Evolutionary conservation across 2,888 invertebrate genomes (phyloP).

Genomic region (Laspeyria flexula): DNA sequence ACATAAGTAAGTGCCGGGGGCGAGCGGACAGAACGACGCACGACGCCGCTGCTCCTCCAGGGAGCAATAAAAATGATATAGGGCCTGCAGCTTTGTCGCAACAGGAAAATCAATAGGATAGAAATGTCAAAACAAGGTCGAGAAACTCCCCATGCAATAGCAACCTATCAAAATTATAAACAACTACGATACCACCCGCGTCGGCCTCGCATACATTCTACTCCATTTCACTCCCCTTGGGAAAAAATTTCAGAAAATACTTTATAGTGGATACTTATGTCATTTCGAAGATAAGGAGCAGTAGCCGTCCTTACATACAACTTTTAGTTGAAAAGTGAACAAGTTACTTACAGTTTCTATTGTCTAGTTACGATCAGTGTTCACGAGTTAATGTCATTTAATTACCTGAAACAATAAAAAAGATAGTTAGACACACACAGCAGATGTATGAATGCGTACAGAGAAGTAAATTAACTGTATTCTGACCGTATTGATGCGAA

Average conservation of each 20-base stretch:
- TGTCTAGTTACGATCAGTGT: background rate
- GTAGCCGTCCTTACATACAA: background rate
- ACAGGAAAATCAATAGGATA: slow-evolving; percentile 66
- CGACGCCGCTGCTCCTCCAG: slow-evolving; percentile 59
- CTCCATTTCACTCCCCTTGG: slow-evolving; percentile 14
- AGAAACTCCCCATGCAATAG: slow-evolving; percentile 43
- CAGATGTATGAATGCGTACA: slow-evolving; percentile 4
- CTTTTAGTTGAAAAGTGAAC: background rate
- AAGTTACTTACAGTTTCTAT: slow-evolving; percentile 1
- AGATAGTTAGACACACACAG: background rate
- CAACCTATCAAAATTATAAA: slow-evolving; percentile 39
- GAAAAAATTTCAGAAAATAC: slow-evolving; percentile 27
- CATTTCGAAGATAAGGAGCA: slow-evolving; percentile 6
- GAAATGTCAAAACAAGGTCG: slow-evolving; percentile 67
- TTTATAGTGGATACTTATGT: slow-evolving; percentile 14
- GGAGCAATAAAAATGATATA: slow-evolving; percentile 77
- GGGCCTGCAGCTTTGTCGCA: slow-evolving; percentile 59
- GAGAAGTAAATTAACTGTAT: slow-evolving; percentile 18
- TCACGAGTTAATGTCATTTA: background rate
- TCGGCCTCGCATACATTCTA: slow-evolving; percentile 10
- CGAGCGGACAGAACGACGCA: slow-evolving; percentile 62
- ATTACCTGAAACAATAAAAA: slow-evolving; percentile 48
- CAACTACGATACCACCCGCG: slow-evolving; percentile 14
- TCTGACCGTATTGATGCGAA: slow-evolving; percentile 18
- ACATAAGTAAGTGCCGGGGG: slow-evolving; percentile 63